Percentiles rank a stretch among this genome's conserved stretches.
These are phyloP conservation scores for Patiria pectinifera DNA, from an alignment of 53 echinoderm and acorn worm species.

Conservation along the genomic window DNA sequence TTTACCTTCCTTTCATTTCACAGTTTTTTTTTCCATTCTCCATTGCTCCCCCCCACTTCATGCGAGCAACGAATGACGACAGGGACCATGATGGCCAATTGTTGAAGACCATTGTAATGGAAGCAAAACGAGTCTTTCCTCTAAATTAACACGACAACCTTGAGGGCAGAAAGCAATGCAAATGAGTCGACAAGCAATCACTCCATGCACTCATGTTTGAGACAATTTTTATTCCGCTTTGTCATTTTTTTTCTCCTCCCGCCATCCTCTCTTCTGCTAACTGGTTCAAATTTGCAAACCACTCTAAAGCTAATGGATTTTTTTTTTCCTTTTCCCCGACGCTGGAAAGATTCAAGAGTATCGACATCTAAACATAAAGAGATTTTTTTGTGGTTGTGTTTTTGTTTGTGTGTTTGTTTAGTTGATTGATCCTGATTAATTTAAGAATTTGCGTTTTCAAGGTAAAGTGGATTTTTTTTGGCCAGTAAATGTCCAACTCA, in stretches of 20 bases:
- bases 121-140: slow-evolving; percentile 30
- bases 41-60: background rate
- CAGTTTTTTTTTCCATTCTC: background rate
- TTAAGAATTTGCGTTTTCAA: background rate
- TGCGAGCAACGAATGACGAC: slow-evolving; percentile 5
- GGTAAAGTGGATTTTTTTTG: background rate
- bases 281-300: slow-evolving; percentile 58
- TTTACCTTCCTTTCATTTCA: background rate
- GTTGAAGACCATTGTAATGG: slow-evolving; percentile 32
- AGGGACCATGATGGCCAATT: slow-evolving; percentile 20
- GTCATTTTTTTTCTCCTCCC: background rate
- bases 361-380: background rate
- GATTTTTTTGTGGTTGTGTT: background rate
- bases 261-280: slow-evolving; percentile 6
- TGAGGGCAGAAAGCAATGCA: slow-evolving; percentile 16
- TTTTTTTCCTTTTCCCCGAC: background rate
- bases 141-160: slow-evolving; percentile 44
- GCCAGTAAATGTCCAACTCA: background rate
- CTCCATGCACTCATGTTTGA: background rate
- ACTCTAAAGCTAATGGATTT: slow-evolving; percentile 59
- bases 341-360: slow-evolving; percentile 28
- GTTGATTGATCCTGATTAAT: background rate
- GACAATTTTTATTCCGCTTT: background rate
- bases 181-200: slow-evolving; percentile 30
- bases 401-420: background rate